phyloP scores from a whole-genome alignment of 2,888 invertebrate genomes.

The Ennomos fuscantarius region DNA sequence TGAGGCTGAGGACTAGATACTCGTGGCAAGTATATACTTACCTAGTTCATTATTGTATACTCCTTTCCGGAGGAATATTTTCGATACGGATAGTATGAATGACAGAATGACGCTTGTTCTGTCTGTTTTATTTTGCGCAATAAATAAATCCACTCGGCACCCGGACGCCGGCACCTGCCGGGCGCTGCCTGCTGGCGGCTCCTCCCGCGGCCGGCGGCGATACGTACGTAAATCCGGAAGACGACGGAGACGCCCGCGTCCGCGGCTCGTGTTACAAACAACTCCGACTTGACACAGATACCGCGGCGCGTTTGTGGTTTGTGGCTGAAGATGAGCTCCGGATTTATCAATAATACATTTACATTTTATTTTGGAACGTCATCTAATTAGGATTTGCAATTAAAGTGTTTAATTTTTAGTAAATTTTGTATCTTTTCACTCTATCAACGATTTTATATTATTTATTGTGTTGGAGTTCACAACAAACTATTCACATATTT shows the following conservation, averaged over 20 bases:
- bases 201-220: background rate
- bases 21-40: too few relatives aligned
- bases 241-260: background rate
- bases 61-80: too few relatives aligned
- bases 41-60: too few relatives aligned
- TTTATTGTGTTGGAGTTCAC: too few relatives aligned
- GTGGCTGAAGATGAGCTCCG: background rate
- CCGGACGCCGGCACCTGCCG: background rate
- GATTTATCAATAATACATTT: conserved; percentile 10
- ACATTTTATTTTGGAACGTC: too few relatives aligned
- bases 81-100: too few relatives aligned
- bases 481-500: too few relatives aligned
- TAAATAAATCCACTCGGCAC: background rate
- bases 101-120: background rate
- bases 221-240: background rate
- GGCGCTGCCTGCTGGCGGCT: background rate
- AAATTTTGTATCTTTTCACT: too few relatives aligned
- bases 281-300: background rate
- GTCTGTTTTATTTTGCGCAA: background rate
- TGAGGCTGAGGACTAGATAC: too few relatives aligned
- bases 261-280: conserved; percentile 3
- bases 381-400: too few relatives aligned
- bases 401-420: too few relatives aligned
- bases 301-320: background rate
- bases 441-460: too few relatives aligned